Base-by-base conservation (phyloP, 2,113 vertebrate genomes). In the Hippoglossus stenolepis region DNA sequence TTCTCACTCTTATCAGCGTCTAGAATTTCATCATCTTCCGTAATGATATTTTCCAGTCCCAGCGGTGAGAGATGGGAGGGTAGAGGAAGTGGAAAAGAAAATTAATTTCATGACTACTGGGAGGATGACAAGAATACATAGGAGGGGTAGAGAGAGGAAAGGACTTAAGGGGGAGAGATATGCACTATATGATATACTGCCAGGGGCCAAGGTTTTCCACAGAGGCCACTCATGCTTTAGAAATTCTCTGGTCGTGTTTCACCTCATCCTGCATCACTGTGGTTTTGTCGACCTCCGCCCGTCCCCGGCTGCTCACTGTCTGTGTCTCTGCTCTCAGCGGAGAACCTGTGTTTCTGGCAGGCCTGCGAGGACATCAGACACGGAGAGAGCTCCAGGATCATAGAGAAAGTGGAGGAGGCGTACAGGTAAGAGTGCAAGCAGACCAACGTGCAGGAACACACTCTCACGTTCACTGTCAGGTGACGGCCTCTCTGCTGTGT, bases 261-360 rank as follows among this genome's bases (percentile, higher is more conserved):
- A 65, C 18, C 12, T 68, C 71, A 73, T 45, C 69, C 61, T 58
- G 31, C n/a, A 11, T 23, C 47, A 4, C 45, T 31, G 47, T 56
- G 70, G 6, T 65, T 65, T 1, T 11, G 18, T 45, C 57, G 31
- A 45, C 23, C 2, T 20, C 1, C 56, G 20, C 60, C 6, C 14
- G 6, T 28, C n/a, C 20, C 12, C 38, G 26, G 11, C 57, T 4
- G 43, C 60, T 72, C 57, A 56, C 17, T 43, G 28, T 17, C 17
- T 74, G 31, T 28, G 45, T 75, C 21, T 78, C 65, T 64, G 24
- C 43, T 65, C 64, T 51, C 80, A 98, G 98, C 94, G 0, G 98
- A 99, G 93, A 99, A 99, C 91, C 92, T 99, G 85, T 95, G 94
- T 80, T 99, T 99, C 91, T 99, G 97, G 97, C 95, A 96, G 86